phyloP scores from a whole-genome alignment of 2,113 vertebrate genomes.

The Notothenia rossii region DNA sequence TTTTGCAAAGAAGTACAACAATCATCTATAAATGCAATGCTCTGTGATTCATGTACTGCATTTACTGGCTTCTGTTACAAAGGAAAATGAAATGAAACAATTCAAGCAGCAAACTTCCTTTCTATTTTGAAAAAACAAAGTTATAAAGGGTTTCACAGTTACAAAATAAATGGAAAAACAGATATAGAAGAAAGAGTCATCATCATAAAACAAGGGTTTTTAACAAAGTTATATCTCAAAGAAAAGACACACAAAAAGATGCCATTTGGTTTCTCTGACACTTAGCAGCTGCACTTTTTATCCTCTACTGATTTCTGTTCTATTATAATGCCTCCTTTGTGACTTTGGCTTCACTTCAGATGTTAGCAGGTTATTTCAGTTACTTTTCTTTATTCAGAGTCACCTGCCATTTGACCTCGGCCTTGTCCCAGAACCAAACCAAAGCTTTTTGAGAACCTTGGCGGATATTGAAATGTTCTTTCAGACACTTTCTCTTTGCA shows the following conservation, averaged over 20 bases:
- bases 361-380: conserved; percentile 38
- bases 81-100: not conserved
- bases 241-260: not conserved
- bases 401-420: conserved; percentile 60
- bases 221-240: not conserved
- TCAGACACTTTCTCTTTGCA: conserved; percentile 44
- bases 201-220: not conserved
- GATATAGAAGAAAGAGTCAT: not conserved
- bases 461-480: conserved; percentile 62
- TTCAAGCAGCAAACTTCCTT: not conserved
- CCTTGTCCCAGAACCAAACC: conserved; percentile 23
- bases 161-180: not conserved
- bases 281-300: not conserved
- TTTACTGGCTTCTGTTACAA: not conserved
- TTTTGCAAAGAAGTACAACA: not conserved
- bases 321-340: not conserved
- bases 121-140: not conserved
- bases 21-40: not conserved
- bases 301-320: not conserved
- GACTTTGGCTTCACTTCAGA: conserved; percentile 19
- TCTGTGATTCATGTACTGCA: not conserved
- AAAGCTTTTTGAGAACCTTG: conserved; percentile 41
- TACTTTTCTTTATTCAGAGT: conserved; percentile 42
- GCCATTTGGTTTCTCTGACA: not conserved
- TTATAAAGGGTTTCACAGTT: not conserved